phyloP scores from a whole-genome alignment of 2,888 invertebrate genomes.

The Chelonus formosanus region DNA sequence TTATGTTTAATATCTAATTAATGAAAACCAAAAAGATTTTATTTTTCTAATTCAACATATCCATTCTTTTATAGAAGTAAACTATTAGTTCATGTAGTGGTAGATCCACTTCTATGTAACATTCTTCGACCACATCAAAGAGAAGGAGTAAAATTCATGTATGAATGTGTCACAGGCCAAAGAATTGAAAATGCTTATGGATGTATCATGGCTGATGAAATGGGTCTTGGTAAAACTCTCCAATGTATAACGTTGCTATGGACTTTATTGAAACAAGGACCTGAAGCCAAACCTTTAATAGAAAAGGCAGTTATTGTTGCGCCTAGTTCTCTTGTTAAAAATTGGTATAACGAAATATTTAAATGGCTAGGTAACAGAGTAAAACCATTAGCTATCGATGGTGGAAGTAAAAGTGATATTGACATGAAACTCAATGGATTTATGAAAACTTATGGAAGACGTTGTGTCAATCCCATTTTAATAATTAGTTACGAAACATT shows the following conservation, averaged over 20 bases:
- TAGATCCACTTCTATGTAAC: slow-evolving; percentile 91
- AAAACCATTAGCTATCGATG: slow-evolving; percentile 85
- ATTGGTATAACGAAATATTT: slow-evolving; percentile 98
- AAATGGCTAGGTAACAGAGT: slow-evolving; percentile 94
- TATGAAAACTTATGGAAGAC: slow-evolving; percentile 80
- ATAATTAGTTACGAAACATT: slow-evolving; percentile 99
- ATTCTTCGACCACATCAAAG: slow-evolving; percentile 96
- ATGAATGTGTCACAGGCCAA: slow-evolving; percentile 94
- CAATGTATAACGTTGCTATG: slow-evolving; percentile 97
- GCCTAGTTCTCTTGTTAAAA: slow-evolving; percentile 97
- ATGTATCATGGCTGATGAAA: slow-evolving; percentile 99
- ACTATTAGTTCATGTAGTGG: slow-evolving; percentile 91
- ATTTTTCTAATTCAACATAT: too few relatives aligned
- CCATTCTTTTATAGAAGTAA: slow-evolving; percentile 66
- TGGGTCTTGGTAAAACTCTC: slow-evolving; percentile 97
- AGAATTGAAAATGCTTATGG: slow-evolving; percentile 88
- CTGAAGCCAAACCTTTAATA: slow-evolving; percentile 88
- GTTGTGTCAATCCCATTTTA: slow-evolving; percentile 88
- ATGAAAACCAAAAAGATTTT: too few relatives aligned
- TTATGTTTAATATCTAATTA: slow-evolving; percentile 10
- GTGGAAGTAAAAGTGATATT: slow-evolving; percentile 86
- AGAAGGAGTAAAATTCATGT: slow-evolving; percentile 99
- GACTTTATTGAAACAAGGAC: slow-evolving; percentile 89
- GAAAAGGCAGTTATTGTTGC: slow-evolving; percentile 95
- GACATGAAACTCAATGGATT: slow-evolving; percentile 83